phyloP scores from a whole-genome alignment of 2,797 vertebrate genomes.

The Channa striata region DNA sequence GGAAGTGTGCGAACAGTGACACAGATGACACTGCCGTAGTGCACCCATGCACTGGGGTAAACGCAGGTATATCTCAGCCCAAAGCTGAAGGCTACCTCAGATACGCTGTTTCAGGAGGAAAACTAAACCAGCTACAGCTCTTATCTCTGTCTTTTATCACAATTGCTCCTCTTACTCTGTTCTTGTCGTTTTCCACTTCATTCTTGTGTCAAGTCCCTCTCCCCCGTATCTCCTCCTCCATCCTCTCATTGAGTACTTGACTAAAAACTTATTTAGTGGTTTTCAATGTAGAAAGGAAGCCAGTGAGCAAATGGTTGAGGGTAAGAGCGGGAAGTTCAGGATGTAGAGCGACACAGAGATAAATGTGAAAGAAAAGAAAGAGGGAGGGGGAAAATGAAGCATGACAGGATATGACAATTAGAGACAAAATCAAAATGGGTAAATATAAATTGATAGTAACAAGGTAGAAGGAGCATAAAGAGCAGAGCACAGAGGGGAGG shows the following conservation, averaged over 20 bases:
- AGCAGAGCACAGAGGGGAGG: conserved; percentile 14
- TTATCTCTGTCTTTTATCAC: conserved; percentile 53
- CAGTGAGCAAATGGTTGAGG: conserved; percentile 37
- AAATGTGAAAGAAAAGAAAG: conserved; percentile 32
- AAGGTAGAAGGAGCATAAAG: conserved; percentile 23
- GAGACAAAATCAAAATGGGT: conserved; percentile 46
- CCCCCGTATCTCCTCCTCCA: conserved; percentile 24
- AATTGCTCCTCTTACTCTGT: conserved; percentile 26
- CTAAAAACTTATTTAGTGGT: conserved; percentile 43
- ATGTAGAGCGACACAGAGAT: conserved; percentile 34
- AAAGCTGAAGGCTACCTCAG: conserved; percentile 32
- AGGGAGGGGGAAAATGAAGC: conserved; percentile 15
- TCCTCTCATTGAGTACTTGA: conserved; percentile 36
- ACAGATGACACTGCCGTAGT: no score
- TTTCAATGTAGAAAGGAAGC: conserved; percentile 36
- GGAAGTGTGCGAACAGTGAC: no score
- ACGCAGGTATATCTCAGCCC: no score
- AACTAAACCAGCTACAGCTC: conserved; percentile 30
- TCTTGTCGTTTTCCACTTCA: conserved; percentile 33
- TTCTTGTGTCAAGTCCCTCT: conserved; percentile 32
- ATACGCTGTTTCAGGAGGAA: conserved; percentile 35
- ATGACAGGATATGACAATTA: conserved; percentile 47
- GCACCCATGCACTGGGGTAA: no score
- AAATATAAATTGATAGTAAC: conserved; percentile 47
- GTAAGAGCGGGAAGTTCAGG: conserved; percentile 21